Percentiles rank a stretch among this genome's conserved stretches.
Evolutionary conservation across 2,797 vertebrate species (phyloP).

Genomic region (Artibeus jamaicensis): DNA sequence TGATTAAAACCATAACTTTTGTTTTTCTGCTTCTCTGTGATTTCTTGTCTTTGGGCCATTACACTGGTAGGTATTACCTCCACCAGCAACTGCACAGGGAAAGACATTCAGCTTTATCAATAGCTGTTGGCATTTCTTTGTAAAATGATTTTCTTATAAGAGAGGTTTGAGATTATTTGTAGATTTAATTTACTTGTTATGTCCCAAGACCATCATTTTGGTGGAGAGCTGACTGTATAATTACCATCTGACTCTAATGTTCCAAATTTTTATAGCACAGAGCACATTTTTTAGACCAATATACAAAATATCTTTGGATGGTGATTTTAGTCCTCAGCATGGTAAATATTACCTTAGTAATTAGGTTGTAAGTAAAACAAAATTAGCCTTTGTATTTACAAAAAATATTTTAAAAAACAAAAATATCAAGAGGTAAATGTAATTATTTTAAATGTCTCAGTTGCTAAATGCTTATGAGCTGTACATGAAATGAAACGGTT

Average conservation of each 20-base stretch:
- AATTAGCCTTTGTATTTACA: constrained; percentile 5
- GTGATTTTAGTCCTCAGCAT: neutral
- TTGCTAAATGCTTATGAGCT: neutral
- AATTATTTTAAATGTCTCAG: neutral
- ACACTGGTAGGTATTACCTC: neutral
- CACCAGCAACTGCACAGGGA: neutral
- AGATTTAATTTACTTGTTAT: constrained; percentile 46
- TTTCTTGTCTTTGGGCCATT: constrained; percentile 1
- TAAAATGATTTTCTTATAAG: neutral
- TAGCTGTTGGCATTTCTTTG: neutral
- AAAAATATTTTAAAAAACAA: neutral
- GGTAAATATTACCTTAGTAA: constrained; percentile 43
- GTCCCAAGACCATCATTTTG: constrained; percentile 24
- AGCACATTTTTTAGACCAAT: constrained; percentile 41
- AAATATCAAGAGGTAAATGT: neutral
- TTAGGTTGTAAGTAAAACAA: constrained; percentile 33
- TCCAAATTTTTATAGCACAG: constrained; percentile 10
- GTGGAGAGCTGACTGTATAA: neutral
- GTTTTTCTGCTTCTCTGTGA: constrained; percentile 11
- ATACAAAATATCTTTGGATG: neutral
- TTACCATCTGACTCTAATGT: neutral
- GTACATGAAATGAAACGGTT: neutral
- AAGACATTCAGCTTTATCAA: neutral
- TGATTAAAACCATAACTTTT: constrained; percentile 49
- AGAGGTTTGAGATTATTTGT: constrained; percentile 43